phyloP scores from a whole-genome alignment of 2,113 vertebrate genomes.

The Centropus bengalensis region DNA sequence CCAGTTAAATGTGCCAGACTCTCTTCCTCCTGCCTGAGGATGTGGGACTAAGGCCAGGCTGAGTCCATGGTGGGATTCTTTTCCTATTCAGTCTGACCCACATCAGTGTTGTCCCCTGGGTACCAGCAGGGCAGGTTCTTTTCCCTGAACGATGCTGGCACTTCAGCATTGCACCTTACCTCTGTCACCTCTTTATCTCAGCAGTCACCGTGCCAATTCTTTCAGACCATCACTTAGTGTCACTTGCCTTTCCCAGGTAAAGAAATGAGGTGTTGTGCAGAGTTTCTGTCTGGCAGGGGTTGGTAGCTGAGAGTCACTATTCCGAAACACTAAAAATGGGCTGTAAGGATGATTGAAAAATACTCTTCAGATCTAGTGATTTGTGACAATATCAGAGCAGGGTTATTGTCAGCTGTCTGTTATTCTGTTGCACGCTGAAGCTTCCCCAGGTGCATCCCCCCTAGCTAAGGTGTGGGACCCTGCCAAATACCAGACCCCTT shows the following conservation, averaged over 20 bases:
- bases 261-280: constrained; percentile 13
- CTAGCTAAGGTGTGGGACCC: constrained; percentile 76
- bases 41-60: neutral
- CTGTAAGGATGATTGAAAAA: constrained; percentile 42
- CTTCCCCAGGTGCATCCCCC: constrained; percentile 82
- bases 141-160: neutral
- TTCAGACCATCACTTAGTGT: neutral
- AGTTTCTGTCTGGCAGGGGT: neutral
- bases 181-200: neutral
- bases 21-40: neutral
- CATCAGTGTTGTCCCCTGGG: fast-evolving
- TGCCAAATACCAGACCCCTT: constrained; percentile 67
- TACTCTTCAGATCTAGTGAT: neutral
- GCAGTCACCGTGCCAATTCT: neutral
- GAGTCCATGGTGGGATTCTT: neutral
- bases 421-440: constrained; percentile 45
- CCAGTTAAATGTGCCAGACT: fast-evolving
- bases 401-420: constrained; percentile 66
- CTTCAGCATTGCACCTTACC: neutral
- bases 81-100: neutral
- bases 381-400: constrained; percentile 60
- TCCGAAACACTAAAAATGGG: constrained; percentile 50
- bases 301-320: constrained; percentile 47
- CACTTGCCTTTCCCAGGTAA: constrained; percentile 32
- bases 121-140: neutral